Conservation (phyloP, 2,888 invertebrate species). For the Dexiosoma caninum region DNA sequence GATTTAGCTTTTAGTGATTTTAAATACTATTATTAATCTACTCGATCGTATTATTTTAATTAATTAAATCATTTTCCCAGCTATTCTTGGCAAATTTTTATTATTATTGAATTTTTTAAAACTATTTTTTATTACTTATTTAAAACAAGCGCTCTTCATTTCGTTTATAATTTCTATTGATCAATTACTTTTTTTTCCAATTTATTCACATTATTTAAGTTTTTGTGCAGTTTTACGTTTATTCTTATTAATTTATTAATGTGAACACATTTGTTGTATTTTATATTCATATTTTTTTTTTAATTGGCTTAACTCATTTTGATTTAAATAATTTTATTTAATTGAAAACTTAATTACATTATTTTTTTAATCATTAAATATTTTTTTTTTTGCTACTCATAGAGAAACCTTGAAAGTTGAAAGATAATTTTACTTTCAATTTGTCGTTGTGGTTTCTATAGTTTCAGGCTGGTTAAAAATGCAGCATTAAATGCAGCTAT, state of each 20-base stretch:
- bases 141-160: too few relatives aligned
- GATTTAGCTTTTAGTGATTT: too few relatives aligned
- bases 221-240: too few relatives aligned
- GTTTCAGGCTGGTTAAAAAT: neutral
- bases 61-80: too few relatives aligned
- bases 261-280: constrained; percentile 46
- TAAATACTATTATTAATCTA: too few relatives aligned
- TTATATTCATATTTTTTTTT: constrained; percentile 7
- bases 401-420: constrained; percentile 34
- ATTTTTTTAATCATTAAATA: neutral
- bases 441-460: constrained; percentile 19
- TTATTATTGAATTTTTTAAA: too few relatives aligned
- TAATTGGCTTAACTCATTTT: neutral
- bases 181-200: neutral
- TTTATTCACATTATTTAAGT: too few relatives aligned
- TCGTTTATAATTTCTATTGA: neutral
- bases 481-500: constrained; percentile 5
- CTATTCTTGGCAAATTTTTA: too few relatives aligned
- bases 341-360: neutral
- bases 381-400: neutral
- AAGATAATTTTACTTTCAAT: constrained; percentile 10
- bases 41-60: too few relatives aligned
- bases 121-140: too few relatives aligned
- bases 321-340: neutral
- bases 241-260: neutral